phyloP scores from a whole-genome alignment of 2,888 invertebrate genomes.

The Myopa testacea region DNA sequence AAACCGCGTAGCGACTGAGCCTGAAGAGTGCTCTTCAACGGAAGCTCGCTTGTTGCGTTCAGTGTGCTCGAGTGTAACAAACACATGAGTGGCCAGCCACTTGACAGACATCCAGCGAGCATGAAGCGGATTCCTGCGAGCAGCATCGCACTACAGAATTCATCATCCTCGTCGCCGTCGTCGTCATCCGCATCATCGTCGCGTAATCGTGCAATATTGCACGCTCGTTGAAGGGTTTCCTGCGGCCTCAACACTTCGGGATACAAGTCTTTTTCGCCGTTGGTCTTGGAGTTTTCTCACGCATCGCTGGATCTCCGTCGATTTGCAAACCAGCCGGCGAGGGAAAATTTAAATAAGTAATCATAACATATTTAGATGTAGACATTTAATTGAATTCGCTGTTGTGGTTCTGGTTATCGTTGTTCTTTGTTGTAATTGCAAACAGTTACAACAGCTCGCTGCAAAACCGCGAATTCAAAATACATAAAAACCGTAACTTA shows the following conservation, averaged over 20 bases:
- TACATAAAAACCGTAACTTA: neutral
- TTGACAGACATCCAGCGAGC: conserved; percentile 56
- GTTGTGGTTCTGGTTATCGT: conserved; percentile 1
- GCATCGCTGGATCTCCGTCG: neutral
- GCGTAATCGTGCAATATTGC: conserved; percentile 21
- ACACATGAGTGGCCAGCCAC: conserved; percentile 56
- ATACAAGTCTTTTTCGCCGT: conserved; percentile 29
- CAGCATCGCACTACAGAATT: neutral
- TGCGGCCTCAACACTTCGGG: conserved; percentile 36
- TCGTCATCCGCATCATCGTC: neutral
- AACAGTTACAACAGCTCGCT: neutral
- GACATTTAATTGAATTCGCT: conserved; percentile 2
- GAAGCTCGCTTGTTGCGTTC: conserved; percentile 34
- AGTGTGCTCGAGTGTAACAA: conserved; percentile 56
- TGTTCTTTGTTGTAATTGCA: neutral
- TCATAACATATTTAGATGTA: conserved; percentile 29
- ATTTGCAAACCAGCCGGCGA: neutral
- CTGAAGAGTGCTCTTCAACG: conserved; percentile 27
- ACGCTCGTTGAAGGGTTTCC: conserved; percentile 34
- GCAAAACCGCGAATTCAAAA: conserved; percentile 22
- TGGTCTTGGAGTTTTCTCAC: conserved; percentile 17
- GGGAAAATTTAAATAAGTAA: conserved; percentile 33
- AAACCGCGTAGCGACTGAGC: neutral
- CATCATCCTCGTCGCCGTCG: neutral
- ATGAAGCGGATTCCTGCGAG: conserved; percentile 22